Conservation (phyloP, 2,797 vertebrate species). For the Catharus ustulatus region DNA sequence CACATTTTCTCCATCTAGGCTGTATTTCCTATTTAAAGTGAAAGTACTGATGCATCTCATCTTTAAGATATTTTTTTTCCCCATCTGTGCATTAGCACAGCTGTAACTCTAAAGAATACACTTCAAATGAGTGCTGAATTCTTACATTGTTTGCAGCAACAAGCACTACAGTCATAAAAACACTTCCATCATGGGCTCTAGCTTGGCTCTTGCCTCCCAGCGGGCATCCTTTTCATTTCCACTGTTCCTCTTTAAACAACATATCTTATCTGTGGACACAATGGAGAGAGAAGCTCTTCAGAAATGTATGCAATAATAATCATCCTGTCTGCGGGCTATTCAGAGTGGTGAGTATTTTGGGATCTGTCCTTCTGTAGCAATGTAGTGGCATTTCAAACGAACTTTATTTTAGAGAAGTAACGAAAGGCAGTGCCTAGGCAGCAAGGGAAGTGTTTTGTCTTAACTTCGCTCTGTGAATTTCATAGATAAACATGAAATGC, state of each 20-base stretch:
- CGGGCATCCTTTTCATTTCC: background rate
- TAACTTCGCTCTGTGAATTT: background rate
- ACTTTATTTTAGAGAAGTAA: background rate
- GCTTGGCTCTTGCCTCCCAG: background rate
- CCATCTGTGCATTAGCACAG: background rate
- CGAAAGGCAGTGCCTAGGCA: background rate
- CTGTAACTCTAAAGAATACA: background rate
- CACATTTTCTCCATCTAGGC: background rate
- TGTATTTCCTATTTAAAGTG: background rate
- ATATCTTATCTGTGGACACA: background rate
- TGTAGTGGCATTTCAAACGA: background rate
- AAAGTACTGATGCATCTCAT: background rate
- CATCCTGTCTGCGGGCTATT: background rate
- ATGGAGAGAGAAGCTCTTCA: background rate
- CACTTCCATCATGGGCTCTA: background rate
- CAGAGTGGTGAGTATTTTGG: background rate
- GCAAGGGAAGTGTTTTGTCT: background rate
- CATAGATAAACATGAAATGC: background rate
- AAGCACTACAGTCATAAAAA: background rate
- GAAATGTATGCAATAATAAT: background rate
- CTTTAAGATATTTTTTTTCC: background rate
- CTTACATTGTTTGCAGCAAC: slow-evolving; percentile 31
- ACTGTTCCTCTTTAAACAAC: background rate
- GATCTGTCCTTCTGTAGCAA: background rate
- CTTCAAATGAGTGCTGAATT: slow-evolving; percentile 21